Evolutionary conservation across 1,140 invertebrate genomes (phyloP).

Genomic region (Euura lappo): DNA sequence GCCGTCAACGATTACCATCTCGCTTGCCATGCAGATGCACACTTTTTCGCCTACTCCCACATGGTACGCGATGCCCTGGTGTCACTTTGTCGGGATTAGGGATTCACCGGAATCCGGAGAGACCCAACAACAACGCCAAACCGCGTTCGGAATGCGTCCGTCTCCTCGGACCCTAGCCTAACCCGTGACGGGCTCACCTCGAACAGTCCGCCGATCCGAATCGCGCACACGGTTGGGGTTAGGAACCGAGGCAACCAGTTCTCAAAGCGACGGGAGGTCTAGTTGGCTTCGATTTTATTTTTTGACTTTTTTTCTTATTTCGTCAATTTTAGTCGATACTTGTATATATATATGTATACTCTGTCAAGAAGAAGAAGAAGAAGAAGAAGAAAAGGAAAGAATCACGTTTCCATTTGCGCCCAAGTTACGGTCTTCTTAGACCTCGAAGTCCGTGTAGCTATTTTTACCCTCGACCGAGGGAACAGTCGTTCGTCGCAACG

Average conservation of each 20-base stretch:
- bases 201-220: background rate
- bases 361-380: background rate
- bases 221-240: background rate
- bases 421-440: no score
- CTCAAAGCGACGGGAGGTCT: background rate
- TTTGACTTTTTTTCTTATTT: background rate
- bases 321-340: background rate
- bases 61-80: no score
- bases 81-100: no score
- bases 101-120: no score
- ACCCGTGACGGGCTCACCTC: background rate
- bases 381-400: background rate
- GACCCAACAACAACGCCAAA: background rate
- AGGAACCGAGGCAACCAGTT: background rate
- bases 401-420: background rate
- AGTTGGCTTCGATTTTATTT: no score
- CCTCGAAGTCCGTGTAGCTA: background rate
- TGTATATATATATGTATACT: background rate
- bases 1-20: constrained; percentile 44
- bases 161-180: background rate
- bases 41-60: no score
- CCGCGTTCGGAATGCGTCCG: background rate
- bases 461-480: constrained; percentile 7
- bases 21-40: constrained; percentile 24
- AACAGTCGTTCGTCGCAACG: background rate